Evolutionary conservation across 2,797 vertebrate genomes (phyloP), one percentile per base, ranked within the genome.

Genomic region (Peromyscus attwateri): DNA sequence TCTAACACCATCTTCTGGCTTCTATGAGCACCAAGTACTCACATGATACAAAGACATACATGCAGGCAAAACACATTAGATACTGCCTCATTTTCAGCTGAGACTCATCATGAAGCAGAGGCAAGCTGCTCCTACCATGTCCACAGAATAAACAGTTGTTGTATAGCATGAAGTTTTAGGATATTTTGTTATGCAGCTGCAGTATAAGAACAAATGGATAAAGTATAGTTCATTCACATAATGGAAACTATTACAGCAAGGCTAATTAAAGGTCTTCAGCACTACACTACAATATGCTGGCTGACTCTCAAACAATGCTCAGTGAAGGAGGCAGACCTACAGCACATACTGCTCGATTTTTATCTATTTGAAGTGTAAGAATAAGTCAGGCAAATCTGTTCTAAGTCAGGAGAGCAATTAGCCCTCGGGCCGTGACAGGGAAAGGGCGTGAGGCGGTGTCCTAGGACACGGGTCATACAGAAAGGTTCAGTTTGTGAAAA

Each of bases 281-380:
- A 25, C 46, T 13, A 29, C 31, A 52, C 25, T 37, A 80, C 12
- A 62, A 62, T 27, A 82, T n/a, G 31, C 31, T 14, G 55, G 75
- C 84, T 0, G 4, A 25, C 25, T 87, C 40, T 91, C 90, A 68
- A 62, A 91, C 40, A 73, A 82, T 12, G 70, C 10, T 57, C 21
- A 81, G 52, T 16, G 64, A 95, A 73, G 77, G 90, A 40, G 77
- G 43, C 57, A 77, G 87, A 83, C 31, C 29, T n/a, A 57, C 29
- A 40, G 75, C 19, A 49, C 14, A 40, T 2, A 73, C n/a, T 62
- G 12, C 73, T 25, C 31, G 71, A 62, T 60, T 84, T 49, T 49
- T 37, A 62, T 27, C 55, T 71, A 87, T 27, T 82, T 52, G 46
- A 92, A 95, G 52, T 60, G 87, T 70, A 91, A 84, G 80, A 62